Evolutionary conservation across 2,888 invertebrate genomes (phyloP), one percentile per base, ranked within the genome.

Genomic region (Phyto melanocephala): DNA sequence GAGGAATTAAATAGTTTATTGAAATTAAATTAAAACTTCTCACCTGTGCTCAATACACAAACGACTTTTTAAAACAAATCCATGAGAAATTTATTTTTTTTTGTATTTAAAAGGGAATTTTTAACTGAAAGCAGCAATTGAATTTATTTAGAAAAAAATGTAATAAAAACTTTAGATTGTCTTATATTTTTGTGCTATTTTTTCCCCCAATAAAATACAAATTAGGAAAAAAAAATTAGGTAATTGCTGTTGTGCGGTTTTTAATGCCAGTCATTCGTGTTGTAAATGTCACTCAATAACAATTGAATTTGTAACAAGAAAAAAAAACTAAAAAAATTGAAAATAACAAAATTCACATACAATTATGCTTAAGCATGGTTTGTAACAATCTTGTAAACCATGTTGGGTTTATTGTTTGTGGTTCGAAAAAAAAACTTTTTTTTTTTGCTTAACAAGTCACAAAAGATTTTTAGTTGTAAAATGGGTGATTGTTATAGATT

Each of bases 171-270:
- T 28, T 5, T 28, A 28, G 28, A 28, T 28, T 28, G 28, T 28
- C 3, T 28, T 28, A 5, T 6, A 3, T 28, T 28, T 28, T 6
- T 28, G 28, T 6, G 3, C 6, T 28, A 28, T n/a, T n/a, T n/a
- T n/a, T n/a, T n/a, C n/a, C n/a, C n/a, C n/a, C n/a, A n/a, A n/a
- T n/a, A n/a, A n/a, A n/a, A n/a, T n/a, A n/a, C n/a, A n/a, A n/a
- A n/a, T n/a, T n/a, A n/a, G n/a, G n/a, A n/a, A n/a, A n/a, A 28
- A n/a, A 68, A 71, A 72, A 76, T 83, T 72, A 74, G 80, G 83
- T 80, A 80, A 77, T 83, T 80, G 77, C 4, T 83, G 70, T 78
- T 62, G 72, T 70, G 28, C 28, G 68, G 77, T 80, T 77, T 77
- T 70, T 80, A 70, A 77, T 74, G 80, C 52, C 76, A 80, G 56